These are phyloP conservation scores for Mirounga angustirostris DNA, from an alignment of 2,113 vertebrate species.

Conservation along the genomic window DNA sequence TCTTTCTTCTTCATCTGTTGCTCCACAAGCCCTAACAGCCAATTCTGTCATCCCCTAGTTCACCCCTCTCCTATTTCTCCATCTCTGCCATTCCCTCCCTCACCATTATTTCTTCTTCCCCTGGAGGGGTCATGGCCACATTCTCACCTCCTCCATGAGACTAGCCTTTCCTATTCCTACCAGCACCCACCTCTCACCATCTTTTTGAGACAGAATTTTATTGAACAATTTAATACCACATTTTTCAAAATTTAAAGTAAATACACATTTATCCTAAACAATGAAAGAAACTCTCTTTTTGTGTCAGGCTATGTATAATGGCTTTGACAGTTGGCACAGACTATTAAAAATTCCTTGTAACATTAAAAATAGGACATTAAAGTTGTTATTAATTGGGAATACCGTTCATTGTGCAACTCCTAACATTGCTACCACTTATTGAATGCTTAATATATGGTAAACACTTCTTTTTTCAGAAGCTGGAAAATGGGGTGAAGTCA, in stretches of 20 bases:
- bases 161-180: neutral
- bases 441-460: neutral
- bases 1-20: neutral
- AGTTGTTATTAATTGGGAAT: neutral
- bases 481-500: neutral
- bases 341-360: constrained; percentile 16
- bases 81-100: neutral
- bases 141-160: neutral
- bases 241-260: constrained; percentile 23
- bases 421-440: neutral
- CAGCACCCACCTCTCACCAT: neutral
- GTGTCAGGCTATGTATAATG: neutral
- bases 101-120: neutral
- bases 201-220: constrained; percentile 17
- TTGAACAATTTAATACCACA: neutral
- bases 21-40: neutral
- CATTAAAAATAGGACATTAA: neutral
- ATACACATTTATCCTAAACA: neutral
- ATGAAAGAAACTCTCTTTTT: constrained; percentile 5
- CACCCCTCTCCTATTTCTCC: neutral
- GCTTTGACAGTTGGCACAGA: neutral
- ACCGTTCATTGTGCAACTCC: neutral
- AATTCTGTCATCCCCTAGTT: neutral
- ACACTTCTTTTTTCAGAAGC: neutral
- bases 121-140: neutral